Percentiles rank a stretch among this genome's conserved stretches.
phyloP scores from a whole-genome alignment of 2,888 invertebrate species.

The Catocala sponsa region DNA sequence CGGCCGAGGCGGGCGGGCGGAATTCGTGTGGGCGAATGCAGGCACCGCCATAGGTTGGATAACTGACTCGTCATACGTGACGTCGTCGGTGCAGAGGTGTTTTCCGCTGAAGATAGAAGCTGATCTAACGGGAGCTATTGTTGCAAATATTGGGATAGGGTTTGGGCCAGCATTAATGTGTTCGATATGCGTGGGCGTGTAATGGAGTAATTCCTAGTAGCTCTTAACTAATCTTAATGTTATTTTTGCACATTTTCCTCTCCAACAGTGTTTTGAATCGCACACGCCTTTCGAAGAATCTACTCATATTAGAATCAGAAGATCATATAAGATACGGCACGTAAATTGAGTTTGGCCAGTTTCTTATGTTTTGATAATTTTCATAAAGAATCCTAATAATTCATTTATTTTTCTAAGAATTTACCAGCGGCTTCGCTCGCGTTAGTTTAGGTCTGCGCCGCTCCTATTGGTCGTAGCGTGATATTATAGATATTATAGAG shows the following conservation, averaged over 20 bases:
- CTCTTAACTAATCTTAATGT: conserved; percentile 3
- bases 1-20: conserved; percentile 82
- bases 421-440: no score
- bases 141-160: conserved; percentile 57
- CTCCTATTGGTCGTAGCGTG: no score
- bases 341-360: no score
- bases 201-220: conserved; percentile 15
- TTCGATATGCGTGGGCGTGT: conserved; percentile 20
- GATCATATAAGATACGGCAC: no score
- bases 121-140: conserved; percentile 68
- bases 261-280: no score
- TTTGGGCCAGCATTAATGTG: conserved; percentile 34
- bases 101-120: conserved; percentile 83
- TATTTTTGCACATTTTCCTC: background rate
- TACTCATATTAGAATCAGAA: no score
- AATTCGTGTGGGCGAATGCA: conserved; percentile 82
- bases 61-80: conserved; percentile 78
- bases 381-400: no score
- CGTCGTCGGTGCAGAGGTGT: conserved; percentile 85
- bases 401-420: no score
- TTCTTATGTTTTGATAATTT: no score
- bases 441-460: no score
- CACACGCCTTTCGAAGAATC: no score
- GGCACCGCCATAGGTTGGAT: conserved; percentile 73
- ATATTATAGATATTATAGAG: no score